Evolutionary conservation across 2,888 invertebrate species (phyloP), one percentile per base, ranked within the genome.

Genomic region (Encarsia formosa): DNA sequence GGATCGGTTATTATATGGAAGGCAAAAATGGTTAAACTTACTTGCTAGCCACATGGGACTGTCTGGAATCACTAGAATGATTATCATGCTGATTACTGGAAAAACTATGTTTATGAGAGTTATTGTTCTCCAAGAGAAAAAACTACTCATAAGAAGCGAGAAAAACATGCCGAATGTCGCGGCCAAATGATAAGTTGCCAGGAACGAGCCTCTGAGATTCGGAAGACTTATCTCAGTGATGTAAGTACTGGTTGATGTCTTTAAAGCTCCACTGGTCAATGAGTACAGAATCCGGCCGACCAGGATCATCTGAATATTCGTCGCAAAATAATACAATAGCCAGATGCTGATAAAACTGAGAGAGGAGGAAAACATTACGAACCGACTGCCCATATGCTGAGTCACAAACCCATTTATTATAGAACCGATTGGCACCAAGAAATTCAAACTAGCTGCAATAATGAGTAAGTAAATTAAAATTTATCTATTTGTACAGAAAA

Each of bases 11-110:
- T n/a, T n/a, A n/a, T n/a, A n/a, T n/a, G n/a, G n/a, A n/a, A n/a
- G n/a, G n/a, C n/a, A n/a, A n/a, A n/a, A n/a, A n/a, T n/a, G n/a
- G n/a, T n/a, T 23, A 9, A 24, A 29, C 50, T 8, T 34, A 54
- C 54, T 32, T 22, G 51, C 54, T 3, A 54, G 51, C 54, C 54
- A 54, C 15, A 42, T 13, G 0, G 54, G 54, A 34, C 54, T 54
- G 2, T 54, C 54, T 4, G 54, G 54, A 4, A 51, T 39, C 11
- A 39, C 4, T 4, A 42, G 9, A 3, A 54, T 11, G 6, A 22
- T 18, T 4, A 51, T 1, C 2, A 39, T 13, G 16, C 42, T 32
- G 13, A 50, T 3, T 3, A 47, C 15, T 4, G 54, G 50, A 11
- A 47, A 43, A 1, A n/a, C n/a, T 11, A 39, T 19, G 20, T 51